phyloP scores from a whole-genome alignment of 2,888 invertebrate genomes.

The Lamellibrachia columna region DNA sequence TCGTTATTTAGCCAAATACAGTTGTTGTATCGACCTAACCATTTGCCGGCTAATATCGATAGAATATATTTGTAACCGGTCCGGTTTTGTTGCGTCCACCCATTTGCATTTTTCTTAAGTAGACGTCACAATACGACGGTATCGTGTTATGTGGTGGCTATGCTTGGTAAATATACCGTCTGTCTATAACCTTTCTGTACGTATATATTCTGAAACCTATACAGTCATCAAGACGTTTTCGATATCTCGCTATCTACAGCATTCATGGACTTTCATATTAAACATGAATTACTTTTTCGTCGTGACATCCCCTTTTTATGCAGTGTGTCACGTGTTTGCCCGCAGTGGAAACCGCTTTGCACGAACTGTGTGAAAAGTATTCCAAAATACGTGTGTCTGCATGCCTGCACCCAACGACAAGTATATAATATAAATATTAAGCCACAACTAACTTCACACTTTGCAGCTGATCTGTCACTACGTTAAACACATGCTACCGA shows the following conservation, averaged over 20 bases:
- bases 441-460: neutral
- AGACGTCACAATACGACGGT: no score
- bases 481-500: neutral
- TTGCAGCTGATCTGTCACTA: neutral
- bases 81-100: no score
- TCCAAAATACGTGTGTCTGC: neutral
- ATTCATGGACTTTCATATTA: neutral
- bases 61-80: no score
- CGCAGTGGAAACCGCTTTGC: neutral
- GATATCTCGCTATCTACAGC: neutral
- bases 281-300: neutral
- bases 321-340: neutral
- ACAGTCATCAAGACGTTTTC: neutral
- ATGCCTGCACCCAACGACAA: neutral
- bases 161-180: neutral
- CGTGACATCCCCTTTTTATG: neutral
- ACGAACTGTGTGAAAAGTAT: neutral
- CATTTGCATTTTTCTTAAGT: no score
- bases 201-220: neutral
- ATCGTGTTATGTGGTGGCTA: no score
- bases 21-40: no score
- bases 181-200: neutral
- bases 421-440: neutral
- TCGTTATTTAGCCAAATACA: no score
- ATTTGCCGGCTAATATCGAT: no score